Evolutionary conservation across 2,797 vertebrate genomes (phyloP).

Genomic region (Eulemur albifrons): DNA sequence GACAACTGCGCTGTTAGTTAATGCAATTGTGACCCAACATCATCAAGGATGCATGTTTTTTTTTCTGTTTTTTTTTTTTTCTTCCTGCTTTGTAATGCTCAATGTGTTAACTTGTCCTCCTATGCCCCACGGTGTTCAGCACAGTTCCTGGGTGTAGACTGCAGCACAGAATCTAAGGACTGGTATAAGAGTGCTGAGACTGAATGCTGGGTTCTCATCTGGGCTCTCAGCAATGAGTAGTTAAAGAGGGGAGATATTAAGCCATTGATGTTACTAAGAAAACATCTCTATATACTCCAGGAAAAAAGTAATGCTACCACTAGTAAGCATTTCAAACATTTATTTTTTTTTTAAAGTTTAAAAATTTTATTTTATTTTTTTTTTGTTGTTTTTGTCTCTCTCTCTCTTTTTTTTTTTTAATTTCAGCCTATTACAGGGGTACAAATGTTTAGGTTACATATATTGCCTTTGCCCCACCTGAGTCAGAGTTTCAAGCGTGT

Average conservation of each 20-base stretch:
- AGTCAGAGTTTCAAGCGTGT: too few relatives aligned
- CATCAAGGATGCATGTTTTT: background rate
- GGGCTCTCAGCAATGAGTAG: background rate
- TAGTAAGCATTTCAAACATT: slow-evolving; percentile 5
- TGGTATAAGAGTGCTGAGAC: background rate
- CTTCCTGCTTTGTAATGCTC: background rate
- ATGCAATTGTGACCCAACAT: background rate
- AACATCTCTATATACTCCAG: background rate
- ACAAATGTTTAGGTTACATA: too few relatives aligned
- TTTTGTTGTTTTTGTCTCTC: too few relatives aligned
- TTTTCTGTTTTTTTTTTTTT: background rate
- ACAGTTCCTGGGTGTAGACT: background rate
- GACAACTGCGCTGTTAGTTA: background rate
- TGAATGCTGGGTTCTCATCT: background rate
- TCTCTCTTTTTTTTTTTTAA: too few relatives aligned
- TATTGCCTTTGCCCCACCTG: too few relatives aligned
- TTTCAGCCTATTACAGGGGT: too few relatives aligned
- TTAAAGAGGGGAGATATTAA: background rate
- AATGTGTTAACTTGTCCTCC: background rate
- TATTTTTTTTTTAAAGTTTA: background rate
- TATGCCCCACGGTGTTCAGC: background rate
- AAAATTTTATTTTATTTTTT: too few relatives aligned
- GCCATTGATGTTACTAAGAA: background rate
- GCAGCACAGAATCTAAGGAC: background rate
- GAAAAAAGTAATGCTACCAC: background rate